Evolutionary conservation across 2,888 invertebrate genomes (phyloP).

Genomic region (Rhingia campestris): DNA sequence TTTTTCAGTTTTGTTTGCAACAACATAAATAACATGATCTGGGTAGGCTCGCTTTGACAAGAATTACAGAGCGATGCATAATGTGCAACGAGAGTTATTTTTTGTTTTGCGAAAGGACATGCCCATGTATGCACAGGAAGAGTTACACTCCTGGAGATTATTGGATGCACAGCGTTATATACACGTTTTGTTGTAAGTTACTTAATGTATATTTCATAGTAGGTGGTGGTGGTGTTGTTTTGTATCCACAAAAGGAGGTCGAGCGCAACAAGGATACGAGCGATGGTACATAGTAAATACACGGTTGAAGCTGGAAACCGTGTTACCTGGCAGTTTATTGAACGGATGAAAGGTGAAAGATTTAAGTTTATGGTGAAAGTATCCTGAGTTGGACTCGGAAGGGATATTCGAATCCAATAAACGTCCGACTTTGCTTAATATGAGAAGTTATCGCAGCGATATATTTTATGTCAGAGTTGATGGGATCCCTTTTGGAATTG

Average conservation of each 20-base stretch:
- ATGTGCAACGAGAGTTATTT: slow-evolving; percentile 7
- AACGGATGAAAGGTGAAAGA: slow-evolving; percentile 47
- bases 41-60: slow-evolving; percentile 39
- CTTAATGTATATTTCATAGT: slow-evolving; percentile 31
- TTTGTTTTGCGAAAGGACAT: slow-evolving; percentile 28
- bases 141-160: slow-evolving; percentile 49
- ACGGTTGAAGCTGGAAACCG: slow-evolving; percentile 3
- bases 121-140: background rate
- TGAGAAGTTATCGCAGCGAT: slow-evolving; percentile 10
- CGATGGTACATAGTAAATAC: background rate
- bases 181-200: slow-evolving; percentile 9
- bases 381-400: slow-evolving; percentile 26
- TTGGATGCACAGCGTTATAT: slow-evolving; percentile 24
- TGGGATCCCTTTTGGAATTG: too few species aligned
- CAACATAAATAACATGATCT: slow-evolving; percentile 33
- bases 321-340: slow-evolving; percentile 32
- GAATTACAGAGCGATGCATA: slow-evolving; percentile 26
- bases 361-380: slow-evolving; percentile 14
- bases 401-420: slow-evolving; percentile 48
- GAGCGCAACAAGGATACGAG: slow-evolving; percentile 22
- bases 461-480: too few species aligned
- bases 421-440: slow-evolving; percentile 34
- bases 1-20: slow-evolving; percentile 2
- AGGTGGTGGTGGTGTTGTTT: background rate
- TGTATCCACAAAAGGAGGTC: slow-evolving; percentile 3